Percentiles rank a stretch among this genome's conserved stretches.
Evolutionary conservation across 2,797 vertebrate species (phyloP).

Genomic region (Parauchenoglanis punctatus): DNA sequence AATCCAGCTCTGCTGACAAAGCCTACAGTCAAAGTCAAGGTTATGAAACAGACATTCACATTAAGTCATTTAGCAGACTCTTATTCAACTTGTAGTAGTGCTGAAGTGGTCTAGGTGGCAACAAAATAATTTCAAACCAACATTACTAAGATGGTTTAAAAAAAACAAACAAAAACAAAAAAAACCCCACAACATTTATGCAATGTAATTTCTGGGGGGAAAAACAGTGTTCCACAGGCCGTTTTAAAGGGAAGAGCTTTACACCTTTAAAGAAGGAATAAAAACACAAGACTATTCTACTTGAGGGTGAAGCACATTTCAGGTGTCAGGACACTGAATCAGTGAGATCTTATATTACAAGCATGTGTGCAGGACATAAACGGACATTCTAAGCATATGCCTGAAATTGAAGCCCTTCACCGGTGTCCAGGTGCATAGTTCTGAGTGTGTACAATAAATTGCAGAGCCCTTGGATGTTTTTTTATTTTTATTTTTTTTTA

Average conservation of each 20-base stretch:
- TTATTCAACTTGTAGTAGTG: neutral
- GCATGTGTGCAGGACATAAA: neutral
- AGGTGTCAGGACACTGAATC: neutral
- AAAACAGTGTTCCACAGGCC: neutral
- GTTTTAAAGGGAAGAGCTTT: neutral
- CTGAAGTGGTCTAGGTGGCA: neutral
- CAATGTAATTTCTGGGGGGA: neutral
- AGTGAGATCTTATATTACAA: neutral
- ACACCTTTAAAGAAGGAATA: neutral
- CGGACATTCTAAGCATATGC: neutral
- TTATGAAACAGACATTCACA: slow-evolving; percentile 9
- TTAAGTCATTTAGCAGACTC: neutral
- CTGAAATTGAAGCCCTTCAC: neutral
- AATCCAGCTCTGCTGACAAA: slow-evolving; percentile 12
- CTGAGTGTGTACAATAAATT: neutral
- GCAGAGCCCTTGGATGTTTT: neutral
- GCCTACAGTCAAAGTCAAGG: slow-evolving; percentile 16
- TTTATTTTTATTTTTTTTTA: neutral
- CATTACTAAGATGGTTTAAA: neutral
- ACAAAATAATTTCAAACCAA: neutral
- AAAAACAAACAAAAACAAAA: neutral
- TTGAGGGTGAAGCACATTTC: neutral
- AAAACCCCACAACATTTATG: neutral
- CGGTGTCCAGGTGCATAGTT: neutral
- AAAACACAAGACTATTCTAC: neutral